Conservation (phyloP, 2,797 vertebrate species). For the Brachyalestes nurse region DNA sequence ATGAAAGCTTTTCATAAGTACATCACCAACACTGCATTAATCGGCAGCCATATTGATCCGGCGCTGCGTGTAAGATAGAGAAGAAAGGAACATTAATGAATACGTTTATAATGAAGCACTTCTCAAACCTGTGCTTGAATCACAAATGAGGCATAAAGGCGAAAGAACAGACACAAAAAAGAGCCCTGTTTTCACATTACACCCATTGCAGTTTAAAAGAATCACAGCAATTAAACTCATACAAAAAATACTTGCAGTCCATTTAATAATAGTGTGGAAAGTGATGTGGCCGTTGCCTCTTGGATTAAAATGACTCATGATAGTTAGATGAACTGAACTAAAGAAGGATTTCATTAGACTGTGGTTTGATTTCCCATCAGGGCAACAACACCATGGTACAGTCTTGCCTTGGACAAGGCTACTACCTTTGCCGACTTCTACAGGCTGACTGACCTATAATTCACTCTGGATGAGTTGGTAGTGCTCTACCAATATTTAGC, state of each 20-base stretch:
- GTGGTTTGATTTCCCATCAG: too few species aligned
- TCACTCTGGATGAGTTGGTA: too few species aligned
- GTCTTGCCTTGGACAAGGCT: too few species aligned
- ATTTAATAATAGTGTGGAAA: slow-evolving; percentile 12
- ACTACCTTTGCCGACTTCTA: too few species aligned
- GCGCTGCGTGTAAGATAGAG: slow-evolving; percentile 64
- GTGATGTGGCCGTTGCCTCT: not conserved
- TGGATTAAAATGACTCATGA: slow-evolving; percentile 12
- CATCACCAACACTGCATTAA: slow-evolving; percentile 73
- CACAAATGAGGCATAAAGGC: slow-evolving; percentile 37
- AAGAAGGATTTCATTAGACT: not conserved
- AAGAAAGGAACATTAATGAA: slow-evolving; percentile 59
- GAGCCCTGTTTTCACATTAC: slow-evolving; percentile 17
- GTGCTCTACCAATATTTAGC: too few species aligned
- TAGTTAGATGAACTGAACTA: slow-evolving; percentile 6
- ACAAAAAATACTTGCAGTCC: not conserved
- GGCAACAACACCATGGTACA: too few species aligned
- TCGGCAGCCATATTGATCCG: slow-evolving; percentile 75
- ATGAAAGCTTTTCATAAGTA: slow-evolving; percentile 80
- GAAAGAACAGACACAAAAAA: slow-evolving; percentile 28
- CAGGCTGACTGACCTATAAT: too few species aligned
- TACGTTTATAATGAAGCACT: slow-evolving; percentile 57
- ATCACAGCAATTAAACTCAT: slow-evolving; percentile 14
- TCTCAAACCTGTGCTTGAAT: slow-evolving; percentile 41
- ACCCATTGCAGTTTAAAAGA: not conserved